Conservation (phyloP, 2,113 vertebrate species). For the Ammodytes marinus region DNA sequence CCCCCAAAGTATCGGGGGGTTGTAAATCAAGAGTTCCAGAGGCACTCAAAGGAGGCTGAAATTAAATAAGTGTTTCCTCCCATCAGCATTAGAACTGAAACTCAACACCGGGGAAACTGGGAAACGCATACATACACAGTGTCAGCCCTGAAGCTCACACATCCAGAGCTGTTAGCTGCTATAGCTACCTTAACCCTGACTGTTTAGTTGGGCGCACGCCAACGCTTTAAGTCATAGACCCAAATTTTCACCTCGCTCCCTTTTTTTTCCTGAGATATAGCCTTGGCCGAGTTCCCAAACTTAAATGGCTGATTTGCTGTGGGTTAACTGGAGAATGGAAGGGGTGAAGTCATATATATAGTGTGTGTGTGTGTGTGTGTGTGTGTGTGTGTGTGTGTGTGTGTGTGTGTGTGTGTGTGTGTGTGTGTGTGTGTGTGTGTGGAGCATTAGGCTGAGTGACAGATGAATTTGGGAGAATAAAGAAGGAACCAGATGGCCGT, state of each 20-base stretch:
- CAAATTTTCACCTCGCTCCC: slow-evolving; percentile 73
- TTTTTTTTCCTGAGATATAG: slow-evolving; percentile 62
- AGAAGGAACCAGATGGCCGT: slow-evolving; percentile 66
- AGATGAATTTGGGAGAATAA: slow-evolving; percentile 70
- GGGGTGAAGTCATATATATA: slow-evolving; percentile 72
- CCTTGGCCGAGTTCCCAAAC: slow-evolving; percentile 72
- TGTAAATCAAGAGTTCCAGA: slow-evolving; percentile 67
- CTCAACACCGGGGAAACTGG: slow-evolving; percentile 57
- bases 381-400: slow-evolving; percentile 30
- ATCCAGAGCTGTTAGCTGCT: slow-evolving; percentile 53
- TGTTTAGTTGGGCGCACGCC: slow-evolving; percentile 60
- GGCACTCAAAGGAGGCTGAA: slow-evolving; percentile 61
- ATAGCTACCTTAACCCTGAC: slow-evolving; percentile 61
- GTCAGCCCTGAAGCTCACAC: slow-evolving; percentile 44
- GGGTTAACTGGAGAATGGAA: slow-evolving; percentile 72
- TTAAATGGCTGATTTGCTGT: slow-evolving; percentile 76
- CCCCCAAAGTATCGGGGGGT: slow-evolving; percentile 50
- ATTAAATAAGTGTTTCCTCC: slow-evolving; percentile 79
- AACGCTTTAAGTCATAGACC: slow-evolving; percentile 71
- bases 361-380: slow-evolving; percentile 20
- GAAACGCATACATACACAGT: slow-evolving; percentile 39
- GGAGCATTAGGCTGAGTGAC: slow-evolving; percentile 57
- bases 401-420: too few relatives aligned
- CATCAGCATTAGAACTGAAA: slow-evolving; percentile 70
- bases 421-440: slow-evolving; percentile 21